Evolutionary conservation across 2,888 invertebrate species (phyloP), one percentile per base, ranked within the genome.

Genomic region (Acleris sparsana): DNA sequence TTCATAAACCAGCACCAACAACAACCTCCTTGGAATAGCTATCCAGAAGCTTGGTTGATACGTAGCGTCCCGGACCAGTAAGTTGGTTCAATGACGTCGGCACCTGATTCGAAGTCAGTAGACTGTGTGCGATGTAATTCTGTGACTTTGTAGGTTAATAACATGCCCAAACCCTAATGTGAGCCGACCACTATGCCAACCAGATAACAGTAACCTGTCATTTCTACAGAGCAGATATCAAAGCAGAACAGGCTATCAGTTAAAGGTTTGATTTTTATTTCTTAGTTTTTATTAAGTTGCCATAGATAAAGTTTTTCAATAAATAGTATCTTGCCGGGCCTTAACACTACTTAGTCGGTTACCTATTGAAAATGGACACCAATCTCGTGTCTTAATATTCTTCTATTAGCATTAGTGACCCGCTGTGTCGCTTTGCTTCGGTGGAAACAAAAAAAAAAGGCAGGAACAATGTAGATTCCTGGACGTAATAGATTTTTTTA

Each of bases 1-100:
- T 66, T 61, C 52, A 69, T 53, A 48, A 68, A 71, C 55, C 67
- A 71, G 2, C 70, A 68, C 13, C 18, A 53, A 2, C 70, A 68
- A 18, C 18, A 53, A 44, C 1, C 44, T 7, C 39, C 29, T 25
- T 73, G 69, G 67, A 75, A 75, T 56, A 57, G 69, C 22, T 73
- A 72, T 59, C 53, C 71, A 20, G 82, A 83, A 66, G 79, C 77
- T 46, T 92, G 89, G 87, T 81, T 84, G 63, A 78, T 91, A 43
- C 79, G 85, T 68, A 86, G 81, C 70, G 77, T 88, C 63, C 76
- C 80, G 51, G 82, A 80, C 63, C 79, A 84, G 89, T 90, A 73
- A 82, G 87, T 85, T 18, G 18, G 16, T 39, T 49, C 44, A 9
- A 17, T 46, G 4, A 39, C n/a, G 7, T n/a, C n/a, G 16, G 16